Evolutionary conservation across 2,888 invertebrate species (phyloP).

Genomic region (Nomada ferruginata): DNA sequence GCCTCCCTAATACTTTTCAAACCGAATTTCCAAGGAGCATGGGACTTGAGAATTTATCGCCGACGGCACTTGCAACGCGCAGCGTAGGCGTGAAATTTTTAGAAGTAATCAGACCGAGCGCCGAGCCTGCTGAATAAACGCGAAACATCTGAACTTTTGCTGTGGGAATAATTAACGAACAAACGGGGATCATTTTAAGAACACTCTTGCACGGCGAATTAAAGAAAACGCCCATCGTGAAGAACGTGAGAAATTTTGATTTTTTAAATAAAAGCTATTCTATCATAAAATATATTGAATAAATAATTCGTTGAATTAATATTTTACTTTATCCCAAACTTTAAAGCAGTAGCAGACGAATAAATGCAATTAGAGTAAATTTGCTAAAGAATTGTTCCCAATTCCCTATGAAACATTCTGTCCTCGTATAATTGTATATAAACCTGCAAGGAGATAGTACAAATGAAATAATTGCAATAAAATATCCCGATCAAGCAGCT

Average conservation of each 20-base stretch:
- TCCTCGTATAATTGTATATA: not conserved
- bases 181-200: not conserved
- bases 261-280: not conserved
- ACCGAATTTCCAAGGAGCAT: conserved; percentile 52
- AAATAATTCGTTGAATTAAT: not conserved
- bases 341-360: too few relatives aligned
- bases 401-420: not conserved
- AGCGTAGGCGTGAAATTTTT: conserved; percentile 41
- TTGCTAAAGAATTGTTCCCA: not conserved
- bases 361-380: too few relatives aligned
- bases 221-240: too few relatives aligned
- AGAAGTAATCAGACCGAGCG: conserved; percentile 40
- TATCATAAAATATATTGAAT: not conserved
- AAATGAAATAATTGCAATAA: not conserved
- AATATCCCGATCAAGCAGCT: not conserved
- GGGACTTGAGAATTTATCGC: conserved; percentile 49
- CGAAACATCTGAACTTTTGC: conserved; percentile 2
- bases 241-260: not conserved
- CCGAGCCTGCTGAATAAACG: not conserved
- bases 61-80: conserved; percentile 5
- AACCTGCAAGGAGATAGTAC: too few relatives aligned
- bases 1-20: conserved; percentile 58
- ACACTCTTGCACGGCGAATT: too few relatives aligned
- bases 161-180: conserved; percentile 6
- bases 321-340: not conserved